These are phyloP conservation scores for Andrena flavipes DNA, from an alignment of 2,888 invertebrate species.

Conservation along the genomic window DNA sequence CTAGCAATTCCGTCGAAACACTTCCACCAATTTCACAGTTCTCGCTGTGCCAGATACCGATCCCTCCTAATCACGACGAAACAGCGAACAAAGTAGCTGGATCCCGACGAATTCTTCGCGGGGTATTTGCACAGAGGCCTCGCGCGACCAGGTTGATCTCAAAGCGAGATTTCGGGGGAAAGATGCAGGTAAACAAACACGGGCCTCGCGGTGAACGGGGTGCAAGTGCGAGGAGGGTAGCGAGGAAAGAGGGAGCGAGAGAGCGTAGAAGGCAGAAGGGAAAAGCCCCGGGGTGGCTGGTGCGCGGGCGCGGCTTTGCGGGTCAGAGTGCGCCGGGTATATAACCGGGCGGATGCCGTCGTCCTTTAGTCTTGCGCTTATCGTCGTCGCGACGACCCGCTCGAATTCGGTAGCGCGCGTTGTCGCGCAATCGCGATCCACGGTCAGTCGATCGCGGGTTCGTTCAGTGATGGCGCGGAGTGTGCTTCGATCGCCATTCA, in stretches of 20 bases:
- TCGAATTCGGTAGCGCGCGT: constrained; percentile 41
- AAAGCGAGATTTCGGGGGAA: constrained; percentile 43
- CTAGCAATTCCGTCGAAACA: not conserved
- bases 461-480: constrained; percentile 18
- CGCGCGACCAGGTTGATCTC: constrained; percentile 13
- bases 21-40: not conserved
- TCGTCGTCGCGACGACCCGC: constrained; percentile 76
- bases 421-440: constrained; percentile 46
- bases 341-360: constrained; percentile 84
- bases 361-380: constrained; percentile 82
- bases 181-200: constrained; percentile 65
- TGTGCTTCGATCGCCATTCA: constrained; percentile 1
- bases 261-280: constrained; percentile 66
- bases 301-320: constrained; percentile 84
- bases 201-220: constrained; percentile 38
- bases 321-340: constrained; percentile 84
- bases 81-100: not conserved
- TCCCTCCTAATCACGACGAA: not conserved
- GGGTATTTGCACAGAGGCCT: not conserved
- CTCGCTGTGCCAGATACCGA: not conserved
- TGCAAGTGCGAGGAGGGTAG: constrained; percentile 49
- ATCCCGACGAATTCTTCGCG: not conserved
- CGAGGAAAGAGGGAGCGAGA: constrained; percentile 60
- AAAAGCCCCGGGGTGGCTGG: constrained; percentile 73
- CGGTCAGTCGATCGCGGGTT: not conserved